Evolutionary conservation across 2,888 invertebrate genomes (phyloP).

Genomic region (Conops quadrifasciatus): DNA sequence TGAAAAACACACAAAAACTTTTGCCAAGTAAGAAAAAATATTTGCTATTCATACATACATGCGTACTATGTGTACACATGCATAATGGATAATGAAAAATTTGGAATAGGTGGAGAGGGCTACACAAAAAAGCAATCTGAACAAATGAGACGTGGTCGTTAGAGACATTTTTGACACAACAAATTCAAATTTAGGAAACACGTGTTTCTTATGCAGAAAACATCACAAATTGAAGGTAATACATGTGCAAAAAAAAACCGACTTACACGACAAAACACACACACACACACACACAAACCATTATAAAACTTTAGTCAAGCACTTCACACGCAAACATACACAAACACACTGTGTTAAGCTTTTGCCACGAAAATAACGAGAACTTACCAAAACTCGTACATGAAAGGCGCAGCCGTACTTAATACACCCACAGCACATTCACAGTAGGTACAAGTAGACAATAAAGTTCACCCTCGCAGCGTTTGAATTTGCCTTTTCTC

Average conservation of each 20-base stretch:
- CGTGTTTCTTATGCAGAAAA: conserved; percentile 7
- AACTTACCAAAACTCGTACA: neutral
- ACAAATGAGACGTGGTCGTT: conserved; percentile 24
- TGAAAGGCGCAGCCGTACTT: too few relatives aligned
- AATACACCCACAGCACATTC: too few relatives aligned
- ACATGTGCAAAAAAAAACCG: neutral
- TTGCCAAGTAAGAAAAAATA: too few relatives aligned
- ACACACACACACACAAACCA: neutral
- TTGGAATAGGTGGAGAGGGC: neutral
- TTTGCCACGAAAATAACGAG: neutral
- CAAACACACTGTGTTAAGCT: neutral
- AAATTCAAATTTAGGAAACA: conserved; percentile 24
- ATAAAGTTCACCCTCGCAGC: neutral
- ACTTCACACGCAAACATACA: neutral
- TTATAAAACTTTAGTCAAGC: neutral
- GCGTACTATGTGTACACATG: too few relatives aligned
- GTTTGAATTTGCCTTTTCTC: neutral
- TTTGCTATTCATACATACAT: too few relatives aligned
- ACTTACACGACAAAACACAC: neutral
- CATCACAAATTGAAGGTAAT: neutral
- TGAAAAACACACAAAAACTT: conserved; percentile 5
- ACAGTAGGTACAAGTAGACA: neutral
- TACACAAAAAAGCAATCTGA: conserved; percentile 12
- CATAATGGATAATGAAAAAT: too few relatives aligned
- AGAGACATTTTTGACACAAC: conserved; percentile 19